These are phyloP conservation scores for Cyaniris semiargus DNA, from an alignment of 2,888 invertebrate genomes.

Conservation along the genomic window DNA sequence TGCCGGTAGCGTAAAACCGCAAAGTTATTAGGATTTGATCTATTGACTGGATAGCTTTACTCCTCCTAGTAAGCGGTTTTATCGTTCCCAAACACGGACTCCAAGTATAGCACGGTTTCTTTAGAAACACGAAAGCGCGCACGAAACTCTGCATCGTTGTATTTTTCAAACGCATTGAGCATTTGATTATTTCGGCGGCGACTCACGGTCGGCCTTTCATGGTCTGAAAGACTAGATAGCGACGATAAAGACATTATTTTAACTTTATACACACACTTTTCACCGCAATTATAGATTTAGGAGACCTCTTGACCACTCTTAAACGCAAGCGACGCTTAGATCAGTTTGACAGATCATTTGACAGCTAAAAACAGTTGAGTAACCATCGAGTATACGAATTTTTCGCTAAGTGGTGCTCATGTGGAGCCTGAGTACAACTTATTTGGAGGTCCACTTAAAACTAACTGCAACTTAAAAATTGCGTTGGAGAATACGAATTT, in stretches of 20 bases:
- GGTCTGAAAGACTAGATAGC: neutral
- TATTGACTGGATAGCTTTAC: neutral
- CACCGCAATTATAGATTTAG: no score
- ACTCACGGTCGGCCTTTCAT: neutral
- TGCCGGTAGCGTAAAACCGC: neutral
- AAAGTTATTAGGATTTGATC: constrained; percentile 3
- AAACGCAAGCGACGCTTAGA: no score
- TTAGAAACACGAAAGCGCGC: neutral
- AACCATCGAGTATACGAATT: no score
- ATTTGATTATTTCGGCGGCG: neutral
- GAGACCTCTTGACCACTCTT: no score
- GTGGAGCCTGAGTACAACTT: no score
- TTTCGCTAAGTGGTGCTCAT: no score
- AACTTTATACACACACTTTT: neutral
- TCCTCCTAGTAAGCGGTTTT: no score
- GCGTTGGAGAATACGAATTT: no score
- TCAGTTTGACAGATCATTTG: no score
- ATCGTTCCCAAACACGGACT: neutral
- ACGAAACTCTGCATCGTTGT: neutral
- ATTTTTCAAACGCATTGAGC: neutral
- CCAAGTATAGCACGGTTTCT: neutral
- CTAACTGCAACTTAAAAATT: no score
- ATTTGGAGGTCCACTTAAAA: no score
- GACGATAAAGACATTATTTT: neutral
- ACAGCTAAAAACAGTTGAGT: no score